These are phyloP conservation scores for Junonia oenone DNA, from an alignment of 2,888 invertebrate species.

Conservation along the genomic window DNA sequence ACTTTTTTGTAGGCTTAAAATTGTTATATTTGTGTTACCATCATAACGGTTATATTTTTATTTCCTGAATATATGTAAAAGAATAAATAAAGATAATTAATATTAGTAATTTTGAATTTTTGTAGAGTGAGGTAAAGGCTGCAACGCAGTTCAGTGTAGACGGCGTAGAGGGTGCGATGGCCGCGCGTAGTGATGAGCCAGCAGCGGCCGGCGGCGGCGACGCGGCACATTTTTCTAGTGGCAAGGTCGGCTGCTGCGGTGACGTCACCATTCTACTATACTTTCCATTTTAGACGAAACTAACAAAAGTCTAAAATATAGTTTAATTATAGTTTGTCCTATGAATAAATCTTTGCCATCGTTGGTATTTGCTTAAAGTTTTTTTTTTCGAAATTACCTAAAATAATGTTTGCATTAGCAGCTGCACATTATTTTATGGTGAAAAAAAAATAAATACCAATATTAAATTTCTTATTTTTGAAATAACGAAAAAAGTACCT, in stretches of 20 bases:
- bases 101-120: too few relatives aligned
- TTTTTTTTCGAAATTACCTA: too few relatives aligned
- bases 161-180: slow-evolving; percentile 30
- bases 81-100: too few relatives aligned
- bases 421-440: background rate
- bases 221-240: slow-evolving; percentile 80
- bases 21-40: too few relatives aligned
- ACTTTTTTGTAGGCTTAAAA: too few relatives aligned
- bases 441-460: too few relatives aligned
- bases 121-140: too few relatives aligned
- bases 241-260: slow-evolving; percentile 70
- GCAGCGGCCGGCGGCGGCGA: slow-evolving; percentile 44
- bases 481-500: background rate
- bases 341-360: background rate
- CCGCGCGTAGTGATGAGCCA: slow-evolving; percentile 29
- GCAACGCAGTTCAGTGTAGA: slow-evolving; percentile 15
- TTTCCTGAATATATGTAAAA: too few relatives aligned
- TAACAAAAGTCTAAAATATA: slow-evolving; percentile 1
- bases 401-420: background rate
- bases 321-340: background rate
- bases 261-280: slow-evolving; percentile 64
- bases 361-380: background rate
- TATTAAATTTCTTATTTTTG: background rate
- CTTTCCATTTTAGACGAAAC: slow-evolving; percentile 53
- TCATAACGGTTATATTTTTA: too few relatives aligned